Evolutionary conservation across 1,140 invertebrate species (phyloP), one percentile per base, ranked within the genome.

Genomic region (Aphidius gifuensis): DNA sequence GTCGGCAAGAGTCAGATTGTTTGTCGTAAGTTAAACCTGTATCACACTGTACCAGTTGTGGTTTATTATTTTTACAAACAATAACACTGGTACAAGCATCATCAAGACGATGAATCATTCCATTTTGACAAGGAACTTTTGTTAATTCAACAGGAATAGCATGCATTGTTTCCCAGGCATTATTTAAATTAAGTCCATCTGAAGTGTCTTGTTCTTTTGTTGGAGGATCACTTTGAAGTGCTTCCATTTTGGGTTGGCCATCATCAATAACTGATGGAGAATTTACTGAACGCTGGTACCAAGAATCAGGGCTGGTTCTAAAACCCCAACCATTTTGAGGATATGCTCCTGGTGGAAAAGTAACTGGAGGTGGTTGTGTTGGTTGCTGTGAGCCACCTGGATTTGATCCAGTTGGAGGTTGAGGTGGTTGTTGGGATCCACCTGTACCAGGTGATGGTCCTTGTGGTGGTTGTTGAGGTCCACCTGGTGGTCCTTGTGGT

Each of bases 31-130:
- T 65, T 38, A 69, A 64, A 47, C 75, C 76, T 16, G 63, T 38
- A 9, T 69, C 63, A 62, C 77, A 80, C 9, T 71, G 66, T 6
- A 79, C 64, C 38, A 79, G 54, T 44, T 75, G 68, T 5, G 74
- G 74, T 40, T 63, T 60, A 5, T 62, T 64, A 38, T 69, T 68
- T 16, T 74, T 73, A 23, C 78, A 80, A 11, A 77, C 69, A 4
- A 78, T 66, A 6, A 80, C 76, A 38, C 66, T 74, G 1, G 71
- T 71, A 47, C 78, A 80, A 8, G 64, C 43, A 2, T 77, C 68
- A 48, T 72, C 73, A 5, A 80, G 66, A 39, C 68, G 72, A 49
- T 77, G 71, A 3, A 79, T 43, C 4, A 69, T 68, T 7, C 71
- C 75, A 40, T 75, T 67, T 6, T 71, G 63, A 56, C 78, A 80